Evolutionary conservation across 2,888 invertebrate genomes (phyloP).

Genomic region (Pegoplata infirma): DNA sequence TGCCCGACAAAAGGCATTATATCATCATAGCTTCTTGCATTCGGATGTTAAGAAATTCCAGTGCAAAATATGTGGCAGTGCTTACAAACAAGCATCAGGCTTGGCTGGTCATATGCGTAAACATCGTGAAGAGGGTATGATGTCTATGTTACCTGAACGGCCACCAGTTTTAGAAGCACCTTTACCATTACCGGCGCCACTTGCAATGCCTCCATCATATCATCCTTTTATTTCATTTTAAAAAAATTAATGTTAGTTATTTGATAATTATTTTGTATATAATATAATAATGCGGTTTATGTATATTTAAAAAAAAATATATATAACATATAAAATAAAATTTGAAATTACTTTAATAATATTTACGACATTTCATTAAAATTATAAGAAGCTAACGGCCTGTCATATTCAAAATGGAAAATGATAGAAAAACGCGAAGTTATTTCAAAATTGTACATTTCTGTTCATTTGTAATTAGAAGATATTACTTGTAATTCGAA

Average conservation of each 20-base stretch:
- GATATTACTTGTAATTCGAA: too few relatives aligned
- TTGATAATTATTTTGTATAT: background rate
- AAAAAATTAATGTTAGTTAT: slow-evolving; percentile 11
- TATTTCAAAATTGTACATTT: too few relatives aligned
- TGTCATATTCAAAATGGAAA: too few relatives aligned
- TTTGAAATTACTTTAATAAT: background rate
- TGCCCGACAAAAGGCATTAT: slow-evolving; percentile 68
- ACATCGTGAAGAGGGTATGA: slow-evolving; percentile 63
- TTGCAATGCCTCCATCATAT: slow-evolving; percentile 42
- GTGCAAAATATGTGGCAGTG: slow-evolving; percentile 69
- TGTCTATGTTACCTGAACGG: slow-evolving; percentile 56
- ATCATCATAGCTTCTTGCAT: slow-evolving; percentile 70
- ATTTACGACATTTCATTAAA: background rate
- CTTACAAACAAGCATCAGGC: slow-evolving; percentile 71
- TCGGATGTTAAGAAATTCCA: slow-evolving; percentile 70
- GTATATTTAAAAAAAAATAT: slow-evolving; percentile 15
- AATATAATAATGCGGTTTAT: background rate
- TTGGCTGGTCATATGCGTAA: slow-evolving; percentile 70
- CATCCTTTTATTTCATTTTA: slow-evolving; percentile 55
- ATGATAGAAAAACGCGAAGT: too few relatives aligned
- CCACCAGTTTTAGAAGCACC: background rate
- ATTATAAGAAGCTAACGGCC: too few relatives aligned
- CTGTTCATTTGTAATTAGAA: too few relatives aligned
- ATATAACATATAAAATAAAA: background rate
- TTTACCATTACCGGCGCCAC: background rate